Percentiles rank a stretch among this genome's conserved stretches.
Evolutionary conservation across 2,113 vertebrate genomes (phyloP).

Genomic region (Xenus cinereus): DNA sequence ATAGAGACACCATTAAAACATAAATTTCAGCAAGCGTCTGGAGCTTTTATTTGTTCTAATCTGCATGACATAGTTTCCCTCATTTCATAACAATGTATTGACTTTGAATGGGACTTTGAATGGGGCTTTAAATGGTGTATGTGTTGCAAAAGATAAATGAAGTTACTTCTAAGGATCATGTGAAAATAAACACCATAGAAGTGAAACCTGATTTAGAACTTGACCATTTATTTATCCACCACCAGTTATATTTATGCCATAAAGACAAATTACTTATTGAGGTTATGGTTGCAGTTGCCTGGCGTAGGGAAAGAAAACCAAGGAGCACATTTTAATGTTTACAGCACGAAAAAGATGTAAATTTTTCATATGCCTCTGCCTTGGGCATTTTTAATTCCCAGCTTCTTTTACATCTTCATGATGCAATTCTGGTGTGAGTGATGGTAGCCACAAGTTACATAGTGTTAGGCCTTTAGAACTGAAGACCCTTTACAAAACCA

Average conservation of each 20-base stretch:
- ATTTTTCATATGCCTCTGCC: background rate
- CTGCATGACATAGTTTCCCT: background rate
- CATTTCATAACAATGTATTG: background rate
- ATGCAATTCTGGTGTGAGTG: background rate
- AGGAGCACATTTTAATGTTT: background rate
- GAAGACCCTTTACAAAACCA: background rate
- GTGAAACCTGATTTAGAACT: background rate
- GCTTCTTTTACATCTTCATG: background rate
- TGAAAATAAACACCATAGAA: background rate
- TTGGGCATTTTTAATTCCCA: background rate
- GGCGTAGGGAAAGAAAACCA: background rate
- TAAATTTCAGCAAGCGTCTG: background rate
- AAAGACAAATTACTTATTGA: background rate
- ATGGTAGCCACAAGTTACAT: background rate
- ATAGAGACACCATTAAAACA: background rate
- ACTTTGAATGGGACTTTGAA: background rate
- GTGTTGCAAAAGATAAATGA: background rate
- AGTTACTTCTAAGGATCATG: background rate
- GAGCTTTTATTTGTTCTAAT: background rate
- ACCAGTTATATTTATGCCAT: background rate
- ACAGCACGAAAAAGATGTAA: background rate
- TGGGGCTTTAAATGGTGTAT: background rate
- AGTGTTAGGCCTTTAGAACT: background rate
- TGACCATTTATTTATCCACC: background rate
- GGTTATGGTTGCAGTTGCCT: background rate